Evolutionary conservation across 92 coral and sea anemone genomes (phyloP), one percentile per base, ranked within the genome.

Genomic region (Anthopleura xanthogrammica): DNA sequence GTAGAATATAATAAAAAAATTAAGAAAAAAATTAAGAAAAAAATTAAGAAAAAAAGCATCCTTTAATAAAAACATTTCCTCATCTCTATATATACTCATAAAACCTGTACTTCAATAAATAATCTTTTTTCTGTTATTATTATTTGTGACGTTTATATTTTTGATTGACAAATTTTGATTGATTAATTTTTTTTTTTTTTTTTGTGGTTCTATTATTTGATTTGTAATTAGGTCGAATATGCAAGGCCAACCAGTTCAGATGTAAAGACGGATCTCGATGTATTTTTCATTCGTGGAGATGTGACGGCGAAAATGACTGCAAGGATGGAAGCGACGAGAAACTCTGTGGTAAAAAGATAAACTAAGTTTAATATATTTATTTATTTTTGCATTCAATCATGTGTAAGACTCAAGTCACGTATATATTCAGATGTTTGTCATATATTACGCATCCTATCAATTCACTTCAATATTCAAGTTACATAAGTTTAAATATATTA

Each of bases 291-390:
- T 48, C 84, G 16, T 92, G 95, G 95, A 89, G 87, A 73, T 96
- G 99, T 76, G 96, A 96, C 75, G 97, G 97, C 7, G 92, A 88
- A 41, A 19, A 60, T 2, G 98, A 96, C 85, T 96, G 99, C 78
- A 42, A 57, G 54, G 94, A 96, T 82, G 87, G 83, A 43, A 83
- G 88, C 71, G 99, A 96, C 83, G 99, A 96, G 80, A 56, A 77
- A 13, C 82, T 70, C 62, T 96, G 99, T 82, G 94, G 91, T 91
- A 60, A 76, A 23, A 76, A 29, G 36, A 60, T 48, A 43, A 78
- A 5, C 7, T 12, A 22, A n/a, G 48, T 17, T 76, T 43, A 29
- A 29, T 29, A 29, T 29, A 29, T 29, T 29, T 29, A 29, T 29
- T 29, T 29, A 46, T 16, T 16, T 77, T 23, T 23, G 40, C 36